Conservation (phyloP, 2,888 invertebrate genomes). For the Papilio demoleus region DNA sequence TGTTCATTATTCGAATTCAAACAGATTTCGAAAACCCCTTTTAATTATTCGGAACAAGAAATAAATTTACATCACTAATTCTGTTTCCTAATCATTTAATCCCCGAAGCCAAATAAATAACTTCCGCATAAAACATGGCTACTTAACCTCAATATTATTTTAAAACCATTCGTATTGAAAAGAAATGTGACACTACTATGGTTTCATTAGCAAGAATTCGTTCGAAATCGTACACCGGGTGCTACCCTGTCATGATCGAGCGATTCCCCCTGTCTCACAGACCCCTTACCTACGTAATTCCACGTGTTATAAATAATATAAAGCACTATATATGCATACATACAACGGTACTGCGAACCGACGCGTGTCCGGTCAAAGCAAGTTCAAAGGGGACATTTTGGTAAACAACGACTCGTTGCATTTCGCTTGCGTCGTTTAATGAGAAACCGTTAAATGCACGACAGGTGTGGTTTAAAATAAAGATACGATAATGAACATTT, state of each 20-base stretch:
- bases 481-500: not conserved
- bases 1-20: not conserved
- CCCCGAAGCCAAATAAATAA: not conserved
- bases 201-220: slow-evolving; percentile 33
- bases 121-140: not conserved
- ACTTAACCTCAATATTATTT: not conserved
- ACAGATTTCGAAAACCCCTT: not conserved
- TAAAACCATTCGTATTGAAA: slow-evolving; percentile 1
- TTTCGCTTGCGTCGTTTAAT: slow-evolving; percentile 24
- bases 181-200: slow-evolving; percentile 17
- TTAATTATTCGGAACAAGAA: not conserved
- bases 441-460: slow-evolving; percentile 14
- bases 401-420: slow-evolving; percentile 28
- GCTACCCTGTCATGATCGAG: slow-evolving; percentile 15
- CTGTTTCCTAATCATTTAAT: not conserved
- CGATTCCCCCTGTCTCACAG: slow-evolving; percentile 19
- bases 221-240: slow-evolving; percentile 24
- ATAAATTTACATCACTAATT: not conserved
- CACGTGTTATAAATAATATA: slow-evolving; percentile 65
- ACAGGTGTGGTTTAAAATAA: not conserved
- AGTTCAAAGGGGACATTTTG: slow-evolving; percentile 34
- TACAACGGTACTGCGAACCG: slow-evolving; percentile 68
- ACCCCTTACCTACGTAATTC: slow-evolving; percentile 17
- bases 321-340: slow-evolving; percentile 65
- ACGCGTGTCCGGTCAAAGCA: slow-evolving; percentile 66